Percentiles rank a stretch among this genome's conserved stretches.
Evolutionary conservation across 2,797 vertebrate species (phyloP).

Genomic region (Enteromius fasciolatus): DNA sequence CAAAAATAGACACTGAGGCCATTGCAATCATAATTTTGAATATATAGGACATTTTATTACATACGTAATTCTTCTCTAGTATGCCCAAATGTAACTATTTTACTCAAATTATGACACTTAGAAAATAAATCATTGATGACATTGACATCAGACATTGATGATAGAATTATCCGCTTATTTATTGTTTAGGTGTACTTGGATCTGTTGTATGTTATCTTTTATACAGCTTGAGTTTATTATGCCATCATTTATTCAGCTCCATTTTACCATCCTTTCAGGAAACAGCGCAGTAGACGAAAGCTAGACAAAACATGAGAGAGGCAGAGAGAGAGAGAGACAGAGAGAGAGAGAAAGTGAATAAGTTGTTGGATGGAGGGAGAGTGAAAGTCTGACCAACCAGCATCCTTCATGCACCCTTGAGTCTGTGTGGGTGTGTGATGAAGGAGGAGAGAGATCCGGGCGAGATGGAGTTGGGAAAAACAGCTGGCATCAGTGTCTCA

Average conservation of each 20-base stretch:
- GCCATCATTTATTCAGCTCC: not conserved
- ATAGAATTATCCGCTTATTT: not conserved
- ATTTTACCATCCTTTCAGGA: not conserved
- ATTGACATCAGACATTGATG: no score
- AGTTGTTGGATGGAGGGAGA: conserved; percentile 31
- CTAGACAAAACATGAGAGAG: conserved; percentile 46
- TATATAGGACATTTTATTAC: not conserved
- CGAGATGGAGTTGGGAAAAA: conserved; percentile 42
- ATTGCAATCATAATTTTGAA: not conserved
- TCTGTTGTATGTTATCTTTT: not conserved
- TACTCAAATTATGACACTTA: no score
- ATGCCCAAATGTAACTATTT: not conserved
- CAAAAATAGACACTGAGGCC: not conserved
- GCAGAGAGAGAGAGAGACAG: conserved; percentile 8
- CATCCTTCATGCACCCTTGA: conserved; percentile 75
- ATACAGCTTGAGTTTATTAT: not conserved
- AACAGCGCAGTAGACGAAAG: not conserved
- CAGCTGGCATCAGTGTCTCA: conserved; percentile 30
- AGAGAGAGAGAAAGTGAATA: conserved; percentile 44
- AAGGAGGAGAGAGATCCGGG: conserved; percentile 52
- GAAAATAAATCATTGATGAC: not conserved
- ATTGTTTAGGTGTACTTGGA: not conserved
- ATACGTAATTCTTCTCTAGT: no score
- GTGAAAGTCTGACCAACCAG: conserved; percentile 36
- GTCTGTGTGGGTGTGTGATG: conserved; percentile 61